Conservation (phyloP, 2,888 invertebrate species). For the Caradrina clavipalpis region DNA sequence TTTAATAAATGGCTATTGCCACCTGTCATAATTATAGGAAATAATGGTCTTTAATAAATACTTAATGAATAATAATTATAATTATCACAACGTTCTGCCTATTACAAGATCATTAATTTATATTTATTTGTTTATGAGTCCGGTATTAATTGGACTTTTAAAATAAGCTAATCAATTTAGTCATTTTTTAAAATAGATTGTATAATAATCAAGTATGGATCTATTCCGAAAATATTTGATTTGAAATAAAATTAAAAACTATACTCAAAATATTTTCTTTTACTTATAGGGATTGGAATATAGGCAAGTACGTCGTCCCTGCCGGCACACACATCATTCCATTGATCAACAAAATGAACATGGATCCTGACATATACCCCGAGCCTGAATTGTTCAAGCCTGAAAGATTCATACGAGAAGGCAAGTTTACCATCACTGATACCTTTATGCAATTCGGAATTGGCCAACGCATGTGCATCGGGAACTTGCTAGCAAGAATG, state of each 20-base stretch:
- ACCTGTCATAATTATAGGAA: slow-evolving; percentile 14
- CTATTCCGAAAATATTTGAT: not conserved
- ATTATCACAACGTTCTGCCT: slow-evolving; percentile 20
- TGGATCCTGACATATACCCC: slow-evolving; percentile 95
- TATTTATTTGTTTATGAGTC: not conserved
- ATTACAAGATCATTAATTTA: slow-evolving; percentile 12
- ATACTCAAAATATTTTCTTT: not conserved
- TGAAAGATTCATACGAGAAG: slow-evolving; percentile 93
- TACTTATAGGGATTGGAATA: slow-evolving; percentile 92
- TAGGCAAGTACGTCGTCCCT: slow-evolving; percentile 94
- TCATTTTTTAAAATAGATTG: not conserved
- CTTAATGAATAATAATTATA: slow-evolving; percentile 15
- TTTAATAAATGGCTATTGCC: slow-evolving; percentile 17
- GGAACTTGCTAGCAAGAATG: slow-evolving; percentile 95
- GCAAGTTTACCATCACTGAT: slow-evolving; percentile 94
- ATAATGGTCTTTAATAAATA: slow-evolving; percentile 16
- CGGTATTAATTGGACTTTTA: not conserved
- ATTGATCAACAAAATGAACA: slow-evolving; percentile 95
- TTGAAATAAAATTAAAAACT: no score
- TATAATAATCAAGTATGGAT: not conserved
- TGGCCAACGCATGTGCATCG: slow-evolving; percentile 96
- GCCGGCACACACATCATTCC: slow-evolving; percentile 95
- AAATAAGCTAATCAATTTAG: not conserved
- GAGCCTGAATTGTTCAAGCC: slow-evolving; percentile 95
- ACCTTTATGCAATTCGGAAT: slow-evolving; percentile 96